Base-by-base conservation (phyloP, 1,140 invertebrate genomes). In the Homalodisca vitripennis region DNA sequence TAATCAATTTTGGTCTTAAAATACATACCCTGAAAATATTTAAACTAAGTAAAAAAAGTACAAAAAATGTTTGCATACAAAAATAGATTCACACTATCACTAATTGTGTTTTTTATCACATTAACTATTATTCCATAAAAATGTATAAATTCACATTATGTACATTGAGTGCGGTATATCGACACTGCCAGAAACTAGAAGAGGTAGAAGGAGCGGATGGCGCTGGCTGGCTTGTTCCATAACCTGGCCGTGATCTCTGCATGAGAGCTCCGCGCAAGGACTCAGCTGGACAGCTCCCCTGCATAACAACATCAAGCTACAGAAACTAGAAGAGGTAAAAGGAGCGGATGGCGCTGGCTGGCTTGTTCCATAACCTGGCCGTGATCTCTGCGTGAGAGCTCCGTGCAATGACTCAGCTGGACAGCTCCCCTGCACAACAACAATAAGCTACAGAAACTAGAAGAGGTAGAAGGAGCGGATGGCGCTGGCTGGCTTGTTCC, bases 381-480 rank as follows among this genome's bases (percentile, higher is more conserved):
- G 48, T 20, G 3, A 51, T 51, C 48, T 51, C 48, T 51, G 48
- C 48, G n/a, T 51, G 48, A n/a, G 48, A 3, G n/a, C 14, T 20
- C 48, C n/a, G n/a, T n/a, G 22, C 48, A 51, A 51, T 14, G 48
- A 22, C 48, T 60, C 55, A 60, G 27, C 55, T 27, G 27, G 55
- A 51, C 48, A 51, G 48, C 55, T 60, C 55, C 2, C n/a, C n/a
- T n/a, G n/a, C n/a, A n/a, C n/a, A n/a, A n/a, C n/a, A n/a, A n/a
- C n/a, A n/a, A n/a, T n/a, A n/a, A n/a, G n/a, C n/a, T n/a, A n/a
- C 17, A 17, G 34, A 6, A 6, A 10, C 34, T 41, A 41, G 34
- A 53, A 53, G 13, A 53, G 48, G 48, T 53, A 53, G 48, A 53
- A 53, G 48, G 48, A 53, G 48, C 48, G 48, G 48, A 53, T 24